Percentiles rank a stretch among this genome's conserved stretches.
phyloP scores from a whole-genome alignment of 2,888 invertebrate genomes.

The Lypha dubia region DNA sequence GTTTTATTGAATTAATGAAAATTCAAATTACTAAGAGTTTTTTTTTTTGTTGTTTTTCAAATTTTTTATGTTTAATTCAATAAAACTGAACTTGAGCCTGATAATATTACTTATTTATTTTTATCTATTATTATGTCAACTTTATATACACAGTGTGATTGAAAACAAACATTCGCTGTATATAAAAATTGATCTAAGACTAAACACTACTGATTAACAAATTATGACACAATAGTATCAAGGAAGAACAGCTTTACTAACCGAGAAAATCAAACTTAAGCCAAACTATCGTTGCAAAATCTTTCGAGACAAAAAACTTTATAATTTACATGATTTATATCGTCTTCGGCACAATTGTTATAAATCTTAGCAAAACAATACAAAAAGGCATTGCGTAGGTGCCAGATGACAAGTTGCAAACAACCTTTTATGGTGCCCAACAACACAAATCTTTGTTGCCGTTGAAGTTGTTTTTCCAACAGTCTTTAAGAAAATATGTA shows the following conservation, averaged over 20 bases:
- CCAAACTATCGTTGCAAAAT: not conserved
- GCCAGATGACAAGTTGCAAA: slow-evolving; percentile 46
- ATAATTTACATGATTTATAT: slow-evolving; percentile 60
- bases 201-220: not conserved
- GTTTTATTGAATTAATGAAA: no score
- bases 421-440: slow-evolving; percentile 40
- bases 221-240: not conserved
- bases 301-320: slow-evolving; percentile 33
- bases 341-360: slow-evolving; percentile 35
- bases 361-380: slow-evolving; percentile 29
- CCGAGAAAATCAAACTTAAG: not conserved
- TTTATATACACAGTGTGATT: no score
- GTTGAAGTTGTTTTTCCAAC: slow-evolving; percentile 5
- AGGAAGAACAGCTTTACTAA: not conserved
- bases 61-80: no score
- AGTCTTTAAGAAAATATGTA: slow-evolving; percentile 23
- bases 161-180: no score
- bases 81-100: no score
- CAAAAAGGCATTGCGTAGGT: slow-evolving; percentile 46
- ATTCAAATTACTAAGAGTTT: no score
- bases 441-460: not conserved
- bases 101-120: no score
- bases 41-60: no score
- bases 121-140: no score
- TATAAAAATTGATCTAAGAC: not conserved